Evolutionary conservation across 2,113 vertebrate genomes (phyloP), one percentile per base, ranked within the genome.

Genomic region (Catharus fuscescens): DNA sequence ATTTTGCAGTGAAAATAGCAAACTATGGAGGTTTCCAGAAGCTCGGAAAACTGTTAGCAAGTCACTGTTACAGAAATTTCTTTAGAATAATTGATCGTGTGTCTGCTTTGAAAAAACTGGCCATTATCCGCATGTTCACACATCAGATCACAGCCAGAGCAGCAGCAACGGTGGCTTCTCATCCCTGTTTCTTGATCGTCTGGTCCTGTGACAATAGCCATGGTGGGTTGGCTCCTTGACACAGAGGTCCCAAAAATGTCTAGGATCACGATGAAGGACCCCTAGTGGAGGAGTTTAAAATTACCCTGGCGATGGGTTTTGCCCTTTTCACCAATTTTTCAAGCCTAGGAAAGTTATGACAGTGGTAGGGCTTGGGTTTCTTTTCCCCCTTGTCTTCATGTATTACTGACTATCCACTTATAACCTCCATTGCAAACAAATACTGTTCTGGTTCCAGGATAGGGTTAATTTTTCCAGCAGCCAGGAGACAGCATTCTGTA

Each of bases 21-120:
- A 82, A 54, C n/a, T 38, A 4, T 9, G 56, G 94, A 83, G 70
- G 84, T 36, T 95, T 97, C 80, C 94, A 95, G 85, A 97, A 93
- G 44, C 70, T 95, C 10, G 6, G 90, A 66, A 57, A 59, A 4
- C 77, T 97, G 38, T 52, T 32, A 40, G 2, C 18, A 23, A 97
- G 96, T 62, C 61, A 93, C 10, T 9, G 42, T 95, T 84, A 92
- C 76, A 64, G 90, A 97, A 90, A 84, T 38, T 97, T 96, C 86
- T 96, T 97, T 52, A 59, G 70, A 80, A 82, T 34, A 17, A 44
- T 96, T 70, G 64, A 66, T 61, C 92, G 53, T 19, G 23, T 91
- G 66, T 81, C 93, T 32, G 50, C 87, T 40, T 87, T 96, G 62
- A 56, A 64, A 36, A 9, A 74, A 8, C 18, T 95, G 65, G 9